Evolutionary conservation across 2,888 invertebrate species (phyloP).

Genomic region (Apomyelois bistriatella): DNA sequence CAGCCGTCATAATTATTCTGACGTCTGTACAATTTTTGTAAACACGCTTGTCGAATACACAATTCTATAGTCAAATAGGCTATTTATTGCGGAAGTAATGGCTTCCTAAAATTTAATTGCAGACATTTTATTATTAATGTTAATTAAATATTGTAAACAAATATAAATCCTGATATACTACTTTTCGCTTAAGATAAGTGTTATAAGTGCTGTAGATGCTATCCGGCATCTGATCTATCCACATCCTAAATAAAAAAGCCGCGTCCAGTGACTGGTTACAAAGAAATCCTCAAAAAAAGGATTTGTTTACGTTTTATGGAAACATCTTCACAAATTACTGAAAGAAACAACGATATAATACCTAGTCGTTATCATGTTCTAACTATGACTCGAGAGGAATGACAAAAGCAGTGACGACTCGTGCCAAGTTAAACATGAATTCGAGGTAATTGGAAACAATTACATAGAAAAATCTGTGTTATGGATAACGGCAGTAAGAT

Average conservation of each 20-base stretch:
- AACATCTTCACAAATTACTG: constrained; percentile 10
- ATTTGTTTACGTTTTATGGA: constrained; percentile 27
- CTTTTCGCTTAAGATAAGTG: constrained; percentile 37
- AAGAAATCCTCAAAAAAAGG: constrained; percentile 53
- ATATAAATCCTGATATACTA: constrained; percentile 32
- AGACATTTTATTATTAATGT: constrained; percentile 54
- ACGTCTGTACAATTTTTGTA: constrained; percentile 78
- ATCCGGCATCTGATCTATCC: constrained; percentile 58
- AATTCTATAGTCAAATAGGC: constrained; percentile 72
- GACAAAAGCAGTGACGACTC: constrained; percentile 24
- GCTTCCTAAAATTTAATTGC: constrained; percentile 79
- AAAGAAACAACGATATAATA: constrained; percentile 14
- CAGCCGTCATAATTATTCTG: constrained; percentile 50
- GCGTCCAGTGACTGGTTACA: constrained; percentile 63
- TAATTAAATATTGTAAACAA: constrained; percentile 44
- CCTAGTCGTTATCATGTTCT: constrained; percentile 18
- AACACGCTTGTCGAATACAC: constrained; percentile 80
- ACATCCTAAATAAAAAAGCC: constrained; percentile 38
- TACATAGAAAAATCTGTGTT: constrained; percentile 19
- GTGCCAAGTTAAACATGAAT: constrained; percentile 17
- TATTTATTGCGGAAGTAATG: constrained; percentile 81
- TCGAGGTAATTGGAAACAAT: constrained; percentile 20
- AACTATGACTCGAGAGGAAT: constrained; percentile 20
- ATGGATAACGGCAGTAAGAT: constrained; percentile 63
- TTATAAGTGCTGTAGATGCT: constrained; percentile 48